Base-by-base conservation (phyloP, 2,888 invertebrate genomes). In the Hartigia nigra region DNA sequence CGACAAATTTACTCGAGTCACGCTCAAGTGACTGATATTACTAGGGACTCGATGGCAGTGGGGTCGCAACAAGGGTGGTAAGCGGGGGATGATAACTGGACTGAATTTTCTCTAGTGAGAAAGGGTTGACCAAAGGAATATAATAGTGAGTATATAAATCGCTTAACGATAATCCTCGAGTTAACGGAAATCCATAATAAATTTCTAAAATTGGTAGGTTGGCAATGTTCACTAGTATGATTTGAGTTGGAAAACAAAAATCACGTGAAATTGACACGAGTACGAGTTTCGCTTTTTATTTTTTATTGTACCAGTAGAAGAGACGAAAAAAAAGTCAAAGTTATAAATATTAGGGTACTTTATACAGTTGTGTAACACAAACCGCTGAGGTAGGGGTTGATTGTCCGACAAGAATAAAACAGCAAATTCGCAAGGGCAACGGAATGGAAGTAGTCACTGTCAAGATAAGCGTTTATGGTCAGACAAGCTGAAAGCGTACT, bases 111-210 rank as follows among this genome's bases (percentile, higher is more conserved):
- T 23, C 55, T 23, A 23, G 23, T 55, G 3, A 2, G 9, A 0
- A 23, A 55, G 23, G 55, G 55, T 55, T 55, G 55, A 55, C 23
- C 23, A 23, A 55, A 55, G 34, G 34, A 34, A 34, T 34, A 34
- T 34, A 34, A 34, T 34, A 34, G 34, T 34, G 34, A 34, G 34
- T 23, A 23, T 55, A 72, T 72, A 72, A 31, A 72, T 72, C 32
- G 23, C 55, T 23, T 55, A 14, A 55, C 23, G 9, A 34, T 83
- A 82, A 85, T 86, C 82, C 82, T 85, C 82, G 82, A 81, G 83
- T 83, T 83, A 86, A 85, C 84, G 84, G 84, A 85, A 87, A 82
- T 84, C 84, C 85, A 84, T 85, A 85, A 88, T 84, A 84, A 85
- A 80, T 83, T 85, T 85, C 84, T 87, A 87, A 88, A 88, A 84